Evolutionary conservation across 1,140 invertebrate genomes (phyloP).

Genomic region (Hetaerina americana): DNA sequence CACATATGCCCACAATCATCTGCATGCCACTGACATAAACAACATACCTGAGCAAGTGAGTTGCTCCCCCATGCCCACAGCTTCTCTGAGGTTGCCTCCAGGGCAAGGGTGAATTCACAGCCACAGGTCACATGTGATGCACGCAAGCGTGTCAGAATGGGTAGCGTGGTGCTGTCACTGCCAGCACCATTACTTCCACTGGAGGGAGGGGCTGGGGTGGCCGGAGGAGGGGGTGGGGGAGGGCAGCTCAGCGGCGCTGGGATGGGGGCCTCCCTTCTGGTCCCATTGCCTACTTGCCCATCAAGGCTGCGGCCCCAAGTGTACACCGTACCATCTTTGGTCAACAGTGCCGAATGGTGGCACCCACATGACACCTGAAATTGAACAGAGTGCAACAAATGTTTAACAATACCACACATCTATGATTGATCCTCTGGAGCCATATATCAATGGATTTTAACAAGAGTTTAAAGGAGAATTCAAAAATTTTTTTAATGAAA

Average conservation of each 20-base stretch:
- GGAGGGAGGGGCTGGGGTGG: conserved; percentile 1
- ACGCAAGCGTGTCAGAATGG: conserved; percentile 26
- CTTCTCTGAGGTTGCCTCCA: conserved; percentile 36
- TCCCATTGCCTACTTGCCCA: conserved; percentile 53
- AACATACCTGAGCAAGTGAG: conserved; percentile 37
- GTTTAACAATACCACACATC: too few species aligned
- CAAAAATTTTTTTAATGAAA: too few species aligned
- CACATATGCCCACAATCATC: too few species aligned
- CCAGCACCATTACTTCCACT: too few species aligned
- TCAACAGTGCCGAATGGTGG: conserved; percentile 52
- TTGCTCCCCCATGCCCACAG: conserved; percentile 52
- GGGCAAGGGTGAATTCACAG: conserved; percentile 53
- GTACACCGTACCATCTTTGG: conserved; percentile 46
- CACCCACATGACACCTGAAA: conserved; percentile 51
- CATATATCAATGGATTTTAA: too few species aligned
- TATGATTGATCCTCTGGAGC: too few species aligned
- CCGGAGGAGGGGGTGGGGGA: conserved; percentile 10
- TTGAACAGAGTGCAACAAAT: too few species aligned
- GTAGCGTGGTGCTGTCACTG: conserved; percentile 23
- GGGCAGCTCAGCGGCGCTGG: conserved; percentile 22
- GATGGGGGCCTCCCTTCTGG: conserved; percentile 32
- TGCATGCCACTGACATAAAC: too few species aligned
- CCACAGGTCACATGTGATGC: conserved; percentile 44
- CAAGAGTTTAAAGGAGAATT: too few species aligned
- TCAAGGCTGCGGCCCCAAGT: conserved; percentile 57